Evolutionary conservation across 2,888 invertebrate species (phyloP), one percentile per base, ranked within the genome.

Genomic region (Protonemura montana): DNA sequence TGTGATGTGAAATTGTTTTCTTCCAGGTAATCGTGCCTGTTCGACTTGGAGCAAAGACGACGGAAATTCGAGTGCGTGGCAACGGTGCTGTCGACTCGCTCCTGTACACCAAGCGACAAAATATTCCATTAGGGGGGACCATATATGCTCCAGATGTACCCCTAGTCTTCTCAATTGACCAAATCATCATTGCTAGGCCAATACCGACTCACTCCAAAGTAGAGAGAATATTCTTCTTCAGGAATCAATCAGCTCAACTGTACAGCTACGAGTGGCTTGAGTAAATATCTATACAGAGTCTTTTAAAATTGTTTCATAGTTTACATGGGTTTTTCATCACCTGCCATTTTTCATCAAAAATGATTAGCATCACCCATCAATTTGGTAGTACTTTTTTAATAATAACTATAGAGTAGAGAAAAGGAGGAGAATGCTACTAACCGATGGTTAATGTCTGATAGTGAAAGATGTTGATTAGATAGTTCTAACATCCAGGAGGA

Each of bases 211-310:
- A 92, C 89, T 90, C 89, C 85, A 89, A 87, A 42, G 87, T 89
- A 0, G 90, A 90, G 76, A 90, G 89, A 88, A 88, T 92, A 87
- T 89, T 92, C 85, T 91, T 92, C 87, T 90, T 92, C 77, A 90
- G 90, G 87, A 81, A 81, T 21, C 81, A 81, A 81, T 27, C 81
- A 16, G 13, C 25, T 7, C 16, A 81, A 5, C 0, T 30, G n/a
- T 81, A 81, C 28, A 29, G 81, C 26, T 81, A 81, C 30, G 27
- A 28, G 30, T 81, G 81, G 81, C 25, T 27, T 29, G 30, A 81
- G 81, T 81, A 81, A 26, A 80, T 80, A 27, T 25, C 80, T 27
- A 80, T 7, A 5, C 27, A 27, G 16, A 28, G 6, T 6, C 27
- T 26, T 80, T 76, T 6, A 26, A 21, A 26, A 28, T 27, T 80